Percentiles rank a stretch among this genome's conserved stretches.
phyloP scores from a whole-genome alignment of 2,797 vertebrate species.

The Pelochelys cantorii region DNA sequence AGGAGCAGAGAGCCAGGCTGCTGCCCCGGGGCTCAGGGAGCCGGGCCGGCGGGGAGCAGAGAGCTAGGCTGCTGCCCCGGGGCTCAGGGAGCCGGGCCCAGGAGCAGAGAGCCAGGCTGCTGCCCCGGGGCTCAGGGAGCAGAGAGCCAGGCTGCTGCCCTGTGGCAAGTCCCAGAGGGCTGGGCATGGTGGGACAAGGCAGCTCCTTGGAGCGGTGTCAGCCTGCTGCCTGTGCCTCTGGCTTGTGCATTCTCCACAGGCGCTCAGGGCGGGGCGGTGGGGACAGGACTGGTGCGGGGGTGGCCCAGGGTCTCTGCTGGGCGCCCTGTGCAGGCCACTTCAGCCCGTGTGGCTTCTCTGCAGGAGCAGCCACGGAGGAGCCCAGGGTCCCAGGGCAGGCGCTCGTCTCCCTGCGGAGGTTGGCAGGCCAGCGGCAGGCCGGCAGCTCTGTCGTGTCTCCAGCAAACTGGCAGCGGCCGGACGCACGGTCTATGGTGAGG shows the following conservation, averaged over 20 bases:
- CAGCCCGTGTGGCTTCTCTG: not conserved
- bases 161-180: no score
- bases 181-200: not conserved
- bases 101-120: no score
- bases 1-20: no score
- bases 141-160: no score
- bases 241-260: no score
- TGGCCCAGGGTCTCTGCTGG: not conserved
- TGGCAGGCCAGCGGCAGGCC: not conserved
- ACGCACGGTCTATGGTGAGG: constrained; percentile 69
- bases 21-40: no score
- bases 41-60: no score
- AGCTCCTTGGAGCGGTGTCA: not conserved
- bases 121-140: no score
- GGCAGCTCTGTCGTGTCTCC: not conserved
- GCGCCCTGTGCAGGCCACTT: not conserved
- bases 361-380: constrained; percentile 76
- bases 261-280: not conserved
- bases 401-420: not conserved
- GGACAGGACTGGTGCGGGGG: no score
- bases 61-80: no score
- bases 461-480: not conserved
- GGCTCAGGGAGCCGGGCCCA: no score
- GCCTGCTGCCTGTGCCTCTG: not conserved
- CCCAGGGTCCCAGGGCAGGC: not conserved